Percentiles rank a stretch among this genome's conserved stretches.
phyloP scores from a whole-genome alignment of 1,140 invertebrate species.

The Danaus plexippus region DNA sequence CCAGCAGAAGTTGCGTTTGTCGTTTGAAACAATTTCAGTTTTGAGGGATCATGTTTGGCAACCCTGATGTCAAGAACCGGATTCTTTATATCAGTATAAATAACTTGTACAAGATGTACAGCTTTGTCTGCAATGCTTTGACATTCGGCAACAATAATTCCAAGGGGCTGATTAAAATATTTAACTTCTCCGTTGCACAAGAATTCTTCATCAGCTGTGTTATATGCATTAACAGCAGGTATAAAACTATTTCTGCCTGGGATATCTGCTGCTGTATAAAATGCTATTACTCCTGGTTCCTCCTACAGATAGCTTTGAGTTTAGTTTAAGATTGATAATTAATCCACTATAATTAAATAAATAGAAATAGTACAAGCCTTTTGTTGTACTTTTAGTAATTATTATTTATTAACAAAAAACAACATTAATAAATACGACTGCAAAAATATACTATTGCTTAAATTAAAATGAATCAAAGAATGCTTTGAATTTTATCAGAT shows the following conservation, averaged over 20 bases:
- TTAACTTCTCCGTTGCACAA: conserved; percentile 67
- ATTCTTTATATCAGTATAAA: conserved; percentile 63
- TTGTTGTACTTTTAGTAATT: too few relatives aligned
- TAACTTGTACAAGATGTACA: conserved; percentile 76
- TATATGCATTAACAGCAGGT: conserved; percentile 24
- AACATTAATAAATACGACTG: conserved; percentile 12
- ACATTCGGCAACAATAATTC: conserved; percentile 78
- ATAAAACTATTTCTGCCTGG: conserved; percentile 76
- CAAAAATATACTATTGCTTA: too few relatives aligned
- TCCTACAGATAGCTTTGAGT: conserved; percentile 14
- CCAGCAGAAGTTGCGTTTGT: conserved; percentile 37
- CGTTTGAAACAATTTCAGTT: conserved; percentile 47
- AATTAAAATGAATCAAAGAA: too few relatives aligned
- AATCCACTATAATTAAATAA: too few relatives aligned
- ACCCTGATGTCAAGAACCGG: conserved; percentile 38
- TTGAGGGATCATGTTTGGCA: conserved; percentile 34
- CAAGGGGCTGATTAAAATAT: conserved; percentile 81
- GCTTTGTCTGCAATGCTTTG: conserved; percentile 75
- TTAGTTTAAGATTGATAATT: too few relatives aligned
- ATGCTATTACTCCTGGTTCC: conserved; percentile 30
- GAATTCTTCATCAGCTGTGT: conserved; percentile 62
- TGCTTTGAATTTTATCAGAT: background rate
- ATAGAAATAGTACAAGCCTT: too few relatives aligned
- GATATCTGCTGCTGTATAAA: conserved; percentile 80
- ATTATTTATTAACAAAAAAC: too few relatives aligned